Conservation (phyloP, 2,797 vertebrate species). For the Gephyroberyx darwinii region DNA sequence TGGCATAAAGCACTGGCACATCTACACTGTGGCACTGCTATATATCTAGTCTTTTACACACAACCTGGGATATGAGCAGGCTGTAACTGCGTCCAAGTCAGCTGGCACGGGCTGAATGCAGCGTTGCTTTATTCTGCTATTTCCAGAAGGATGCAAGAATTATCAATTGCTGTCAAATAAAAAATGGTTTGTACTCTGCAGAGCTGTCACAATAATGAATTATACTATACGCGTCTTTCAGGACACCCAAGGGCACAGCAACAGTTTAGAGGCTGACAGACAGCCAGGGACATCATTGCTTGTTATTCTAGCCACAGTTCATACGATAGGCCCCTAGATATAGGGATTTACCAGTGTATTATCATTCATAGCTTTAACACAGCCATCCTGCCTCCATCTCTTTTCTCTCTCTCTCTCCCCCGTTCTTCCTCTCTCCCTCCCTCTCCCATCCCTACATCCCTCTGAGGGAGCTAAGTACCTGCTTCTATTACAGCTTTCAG, state of each 20-base stretch:
- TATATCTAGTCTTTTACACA: no score
- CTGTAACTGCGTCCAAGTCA: not conserved
- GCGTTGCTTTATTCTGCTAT: conserved; percentile 10
- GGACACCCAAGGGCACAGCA: conserved; percentile 46
- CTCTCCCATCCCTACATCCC: conserved; percentile 1
- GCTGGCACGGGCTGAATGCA: conserved; percentile 1
- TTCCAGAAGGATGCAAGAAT: conserved; percentile 8
- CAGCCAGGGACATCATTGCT: conserved; percentile 22
- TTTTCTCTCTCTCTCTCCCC: not conserved
- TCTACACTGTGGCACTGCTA: not conserved
- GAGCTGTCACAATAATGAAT: conserved; percentile 47
- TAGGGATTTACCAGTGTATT: conserved; percentile 21
- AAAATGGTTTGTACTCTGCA: conserved; percentile 24
- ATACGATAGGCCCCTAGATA: conserved; percentile 15
- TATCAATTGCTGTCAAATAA: conserved; percentile 30
- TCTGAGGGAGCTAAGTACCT: conserved; percentile 9
- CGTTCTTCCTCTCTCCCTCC: not conserved
- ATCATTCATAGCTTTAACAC: conserved; percentile 30
- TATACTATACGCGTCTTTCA: conserved; percentile 30
- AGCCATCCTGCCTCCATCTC: conserved; percentile 3
- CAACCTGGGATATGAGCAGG: not conserved
- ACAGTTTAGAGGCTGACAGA: conserved; percentile 34
- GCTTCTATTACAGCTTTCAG: conserved; percentile 11
- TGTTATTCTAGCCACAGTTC: conserved; percentile 42
- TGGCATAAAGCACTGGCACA: not conserved